A percentile compares a stretch with the other conserved stretches of the same genome.
Evolutionary conservation across 2,888 invertebrate species (phyloP).

Genomic region (Acronicta aceris): DNA sequence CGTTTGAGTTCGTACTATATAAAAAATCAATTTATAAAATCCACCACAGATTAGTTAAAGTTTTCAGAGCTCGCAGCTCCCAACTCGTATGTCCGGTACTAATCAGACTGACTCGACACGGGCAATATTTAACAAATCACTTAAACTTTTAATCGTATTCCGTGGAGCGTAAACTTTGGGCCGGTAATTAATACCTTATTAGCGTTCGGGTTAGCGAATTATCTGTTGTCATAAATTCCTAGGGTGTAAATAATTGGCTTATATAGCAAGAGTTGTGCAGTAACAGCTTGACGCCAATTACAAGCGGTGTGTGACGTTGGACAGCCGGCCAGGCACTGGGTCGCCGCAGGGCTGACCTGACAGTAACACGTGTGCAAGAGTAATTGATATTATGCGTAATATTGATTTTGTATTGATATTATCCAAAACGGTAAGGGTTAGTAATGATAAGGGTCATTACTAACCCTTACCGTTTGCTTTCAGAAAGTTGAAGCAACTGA

Average conservation of each 20-base stretch:
- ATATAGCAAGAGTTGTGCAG: slow-evolving; percentile 56
- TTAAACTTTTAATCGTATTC: slow-evolving; percentile 49
- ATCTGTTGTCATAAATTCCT: slow-evolving; percentile 59
- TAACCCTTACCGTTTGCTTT: no score
- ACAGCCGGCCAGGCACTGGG: slow-evolving; percentile 37
- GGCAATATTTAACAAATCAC: slow-evolving; percentile 50
- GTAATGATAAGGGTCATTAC: no score
- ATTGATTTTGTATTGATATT: not conserved
- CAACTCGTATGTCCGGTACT: slow-evolving; percentile 30
- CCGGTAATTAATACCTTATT: slow-evolving; percentile 58
- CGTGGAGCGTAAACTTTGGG: slow-evolving; percentile 43
- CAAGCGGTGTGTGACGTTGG: slow-evolving; percentile 50
- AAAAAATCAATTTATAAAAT: not conserved
- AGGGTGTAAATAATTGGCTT: slow-evolving; percentile 63
- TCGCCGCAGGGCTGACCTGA: slow-evolving; percentile 49
- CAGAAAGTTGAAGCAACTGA: no score
- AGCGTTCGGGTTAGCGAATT: slow-evolving; percentile 45
- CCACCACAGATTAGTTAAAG: slow-evolving; percentile 17
- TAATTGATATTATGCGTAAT: slow-evolving; percentile 3
- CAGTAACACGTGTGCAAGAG: not conserved
- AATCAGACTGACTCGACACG: slow-evolving; percentile 31
- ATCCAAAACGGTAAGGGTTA: not conserved
- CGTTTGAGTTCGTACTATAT: no score
- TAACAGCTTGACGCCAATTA: slow-evolving; percentile 69
- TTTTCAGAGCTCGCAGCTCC: slow-evolving; percentile 21